A percentile compares a stretch with the other conserved stretches of the same genome.
phyloP scores from a whole-genome alignment of 2,797 vertebrate genomes.

The Aselliscus stoliczkanus region DNA sequence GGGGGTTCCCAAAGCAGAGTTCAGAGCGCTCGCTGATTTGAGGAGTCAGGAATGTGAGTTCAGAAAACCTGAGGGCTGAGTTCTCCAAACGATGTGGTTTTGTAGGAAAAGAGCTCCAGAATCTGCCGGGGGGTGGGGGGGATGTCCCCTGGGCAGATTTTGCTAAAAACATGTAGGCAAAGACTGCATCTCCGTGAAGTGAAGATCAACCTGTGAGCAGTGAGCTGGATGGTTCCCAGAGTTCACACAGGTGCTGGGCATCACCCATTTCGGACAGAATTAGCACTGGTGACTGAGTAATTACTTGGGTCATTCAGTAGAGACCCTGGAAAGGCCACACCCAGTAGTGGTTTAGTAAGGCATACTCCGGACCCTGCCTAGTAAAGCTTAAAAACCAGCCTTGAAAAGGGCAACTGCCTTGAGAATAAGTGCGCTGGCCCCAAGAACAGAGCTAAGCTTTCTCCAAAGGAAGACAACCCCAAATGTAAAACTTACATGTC shows the following conservation, averaged over 20 bases:
- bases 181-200: neutral
- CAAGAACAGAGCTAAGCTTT: neutral
- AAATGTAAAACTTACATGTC: neutral
- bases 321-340: neutral
- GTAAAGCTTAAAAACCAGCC: neutral
- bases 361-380: too few relatives aligned
- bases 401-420: neutral
- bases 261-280: neutral
- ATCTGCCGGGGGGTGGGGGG: rapidly evolving
- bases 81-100: neutral
- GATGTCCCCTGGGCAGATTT: neutral
- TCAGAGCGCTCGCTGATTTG: neutral
- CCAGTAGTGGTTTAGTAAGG: neutral
- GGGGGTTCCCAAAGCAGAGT: neutral
- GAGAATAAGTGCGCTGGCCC: neutral
- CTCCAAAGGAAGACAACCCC: neutral
- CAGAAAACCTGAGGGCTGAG: neutral
- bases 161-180: neutral
- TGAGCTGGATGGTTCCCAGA: neutral
- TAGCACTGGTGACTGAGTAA: neutral
- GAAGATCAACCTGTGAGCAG: neutral
- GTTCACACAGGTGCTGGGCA: neutral
- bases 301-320: neutral
- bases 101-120: neutral
- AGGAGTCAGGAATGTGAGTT: neutral